phyloP scores from a whole-genome alignment of 2,113 vertebrate species.

The Gobio gobio region DNA sequence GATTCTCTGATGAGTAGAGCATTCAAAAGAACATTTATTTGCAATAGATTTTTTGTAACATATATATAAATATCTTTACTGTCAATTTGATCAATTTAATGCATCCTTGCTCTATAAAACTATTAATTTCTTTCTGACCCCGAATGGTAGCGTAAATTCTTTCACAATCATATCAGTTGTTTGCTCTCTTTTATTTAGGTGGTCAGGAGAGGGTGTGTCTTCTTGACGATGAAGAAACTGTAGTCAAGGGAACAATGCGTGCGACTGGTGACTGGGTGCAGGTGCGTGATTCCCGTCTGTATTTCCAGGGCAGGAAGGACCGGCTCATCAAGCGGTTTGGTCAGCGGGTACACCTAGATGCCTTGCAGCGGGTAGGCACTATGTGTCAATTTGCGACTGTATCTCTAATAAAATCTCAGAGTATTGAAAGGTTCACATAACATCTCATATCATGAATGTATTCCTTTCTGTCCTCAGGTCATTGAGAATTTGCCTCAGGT shows the following conservation, averaged over 20 bases:
- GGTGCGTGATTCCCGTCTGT: conserved; percentile 73
- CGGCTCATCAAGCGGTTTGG: conserved; percentile 90
- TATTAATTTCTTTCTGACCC: not conserved
- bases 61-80: not conserved
- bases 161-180: not conserved
- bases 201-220: conserved; percentile 88
- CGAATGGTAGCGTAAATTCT: not conserved
- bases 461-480: conserved; percentile 68
- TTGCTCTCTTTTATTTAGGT: conserved; percentile 72
- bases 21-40: too few species aligned
- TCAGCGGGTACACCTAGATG: conserved; percentile 84
- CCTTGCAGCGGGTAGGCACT: conserved; percentile 82
- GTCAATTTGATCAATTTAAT: not conserved
- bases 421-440: not conserved
- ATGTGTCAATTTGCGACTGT: not conserved
- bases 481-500: conserved; percentile 79
- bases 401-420: not conserved
- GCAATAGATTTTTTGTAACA: not conserved
- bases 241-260: conserved; percentile 84
- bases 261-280: conserved; percentile 90
- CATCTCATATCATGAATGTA: not conserved
- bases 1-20: too few species aligned
- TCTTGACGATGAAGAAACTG: conserved; percentile 80
- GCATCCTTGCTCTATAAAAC: not conserved
- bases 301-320: conserved; percentile 89